Conservation (phyloP, 1,140 invertebrate species). For the Platyscapa corneri region DNA sequence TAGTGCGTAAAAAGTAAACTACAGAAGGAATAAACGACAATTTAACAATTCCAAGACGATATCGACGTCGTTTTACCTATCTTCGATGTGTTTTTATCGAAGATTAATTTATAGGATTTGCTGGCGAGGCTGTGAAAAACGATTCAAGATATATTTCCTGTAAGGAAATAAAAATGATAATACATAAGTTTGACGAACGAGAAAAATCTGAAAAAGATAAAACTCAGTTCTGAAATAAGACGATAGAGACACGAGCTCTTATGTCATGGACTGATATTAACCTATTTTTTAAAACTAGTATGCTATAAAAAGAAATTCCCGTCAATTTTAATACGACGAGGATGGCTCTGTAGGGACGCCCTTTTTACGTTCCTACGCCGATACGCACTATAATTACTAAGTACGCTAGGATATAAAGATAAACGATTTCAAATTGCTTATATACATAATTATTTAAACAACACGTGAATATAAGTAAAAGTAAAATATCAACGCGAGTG, state of each 20-base stretch:
- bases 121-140: constrained; percentile 57
- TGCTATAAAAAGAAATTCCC: constrained; percentile 34
- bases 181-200: constrained; percentile 43
- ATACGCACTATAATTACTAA: constrained; percentile 51
- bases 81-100: constrained; percentile 44
- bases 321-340: constrained; percentile 39
- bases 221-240: constrained; percentile 45
- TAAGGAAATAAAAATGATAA: constrained; percentile 39
- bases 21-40: constrained; percentile 8
- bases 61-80: constrained; percentile 14
- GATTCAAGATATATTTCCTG: constrained; percentile 39
- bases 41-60: constrained; percentile 33
- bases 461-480: constrained; percentile 1
- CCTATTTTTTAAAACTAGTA: constrained; percentile 52
- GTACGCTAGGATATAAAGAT: constrained; percentile 32
- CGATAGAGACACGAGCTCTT: not conserved
- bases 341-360: constrained; percentile 27
- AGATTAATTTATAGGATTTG: constrained; percentile 52
- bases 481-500: constrained; percentile 29
- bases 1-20: constrained; percentile 38
- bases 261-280: constrained; percentile 50
- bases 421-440: constrained; percentile 19
- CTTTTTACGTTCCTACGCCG: constrained; percentile 52
- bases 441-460: constrained; percentile 22
- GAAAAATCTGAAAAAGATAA: constrained; percentile 32